Evolutionary conservation across 2,888 invertebrate species (phyloP), one percentile per base, ranked within the genome.

Genomic region (Deilephila elpenor): DNA sequence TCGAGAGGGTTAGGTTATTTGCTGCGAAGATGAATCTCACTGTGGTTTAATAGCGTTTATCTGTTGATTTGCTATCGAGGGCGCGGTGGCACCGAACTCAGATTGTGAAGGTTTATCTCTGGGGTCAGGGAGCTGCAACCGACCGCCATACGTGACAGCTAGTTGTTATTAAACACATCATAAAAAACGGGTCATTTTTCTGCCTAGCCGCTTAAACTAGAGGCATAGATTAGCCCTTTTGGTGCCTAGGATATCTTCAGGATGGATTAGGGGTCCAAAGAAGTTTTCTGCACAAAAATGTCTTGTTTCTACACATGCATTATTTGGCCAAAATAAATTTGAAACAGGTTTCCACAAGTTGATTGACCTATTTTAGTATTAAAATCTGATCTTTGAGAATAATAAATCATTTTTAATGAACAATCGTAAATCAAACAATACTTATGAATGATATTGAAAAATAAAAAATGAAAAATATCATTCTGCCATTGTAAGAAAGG

Each of bases 71-170:
- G 78, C 81, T 86, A 84, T 85, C 81, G 86, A 87, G 88, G 86
- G 85, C 86, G 85, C 79, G 80, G 82, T 81, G 86, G 81, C 88
- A 84, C 84, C 87, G 86, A 88, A 86, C 89, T 85, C 79, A 81
- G 90, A 91, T 91, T 91, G 85, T 79, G 83, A 78, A 81, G 84
- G 92, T 89, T 91, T 92, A 93, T 93, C 93, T 93, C 92, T 79
- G 73, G 84, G 93, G 91, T 92, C 91, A 89, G 79, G 80, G 81
- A 79, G 82, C 71, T 73, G 73, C 73, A 73, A 61, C 64, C 59
- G 59, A 59, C 44, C 25, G 67, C 25, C 14, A 64, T 75, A 56
- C 56, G 62, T 62, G 61, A 73, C 37, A 64, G 62, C 71, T 73
- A 73, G 71, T 76, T 72, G 75, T 80, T 75, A 72, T 74, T 73